Evolutionary conservation across 2,113 vertebrate genomes (phyloP).

Genomic region (Phoxinus phoxinus): DNA sequence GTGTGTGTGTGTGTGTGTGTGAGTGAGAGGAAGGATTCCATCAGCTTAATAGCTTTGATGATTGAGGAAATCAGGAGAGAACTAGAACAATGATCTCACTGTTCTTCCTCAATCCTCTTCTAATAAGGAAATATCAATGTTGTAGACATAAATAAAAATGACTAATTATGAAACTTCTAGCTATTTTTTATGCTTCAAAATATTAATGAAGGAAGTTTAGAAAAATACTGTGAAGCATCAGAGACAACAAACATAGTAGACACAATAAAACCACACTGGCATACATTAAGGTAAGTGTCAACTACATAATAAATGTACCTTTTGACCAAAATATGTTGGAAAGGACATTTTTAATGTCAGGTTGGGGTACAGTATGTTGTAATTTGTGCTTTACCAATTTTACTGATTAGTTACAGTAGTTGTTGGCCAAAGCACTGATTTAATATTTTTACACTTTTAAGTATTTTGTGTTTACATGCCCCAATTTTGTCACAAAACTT

Average conservation of each 20-base stretch:
- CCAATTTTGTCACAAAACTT: not conserved
- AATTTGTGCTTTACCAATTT: not conserved
- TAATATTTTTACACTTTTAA: not conserved
- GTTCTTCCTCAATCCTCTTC: constrained; percentile 48
- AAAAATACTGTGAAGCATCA: not conserved
- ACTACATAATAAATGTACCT: not conserved
- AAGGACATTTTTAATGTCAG: not conserved
- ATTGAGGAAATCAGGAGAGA: constrained; percentile 48
- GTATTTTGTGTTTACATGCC: not conserved
- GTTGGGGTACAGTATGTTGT: not conserved
- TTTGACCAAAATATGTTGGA: not conserved
- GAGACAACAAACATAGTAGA: not conserved
- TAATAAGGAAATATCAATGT: constrained; percentile 43
- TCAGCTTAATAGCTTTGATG: constrained; percentile 37
- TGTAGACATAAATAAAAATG: not conserved
- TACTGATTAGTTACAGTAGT: not conserved
- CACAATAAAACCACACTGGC: not conserved
- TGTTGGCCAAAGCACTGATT: not conserved
- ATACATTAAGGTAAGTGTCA: not conserved
- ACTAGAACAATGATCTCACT: constrained; percentile 52
- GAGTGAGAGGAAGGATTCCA: constrained; percentile 29
- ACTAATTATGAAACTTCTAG: not conserved
- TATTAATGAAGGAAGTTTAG: not conserved
- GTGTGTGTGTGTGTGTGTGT: constrained; percentile 36
- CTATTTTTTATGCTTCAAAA: not conserved